Evolutionary conservation across 2,113 vertebrate species (phyloP).

Genomic region (Hydrolagus affinis): DNA sequence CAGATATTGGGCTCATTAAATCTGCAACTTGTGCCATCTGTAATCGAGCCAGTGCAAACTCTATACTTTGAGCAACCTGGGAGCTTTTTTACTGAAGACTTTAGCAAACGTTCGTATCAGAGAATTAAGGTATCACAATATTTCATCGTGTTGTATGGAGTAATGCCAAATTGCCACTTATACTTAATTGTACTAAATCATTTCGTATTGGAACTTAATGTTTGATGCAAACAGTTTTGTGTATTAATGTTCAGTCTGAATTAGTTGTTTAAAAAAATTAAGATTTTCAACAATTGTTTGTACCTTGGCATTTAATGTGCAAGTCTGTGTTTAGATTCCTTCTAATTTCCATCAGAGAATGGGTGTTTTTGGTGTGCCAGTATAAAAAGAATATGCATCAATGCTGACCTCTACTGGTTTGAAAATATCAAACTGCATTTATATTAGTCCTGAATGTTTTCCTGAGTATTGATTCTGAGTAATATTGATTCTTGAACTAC

Average conservation of each 20-base stretch:
- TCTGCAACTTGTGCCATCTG: too few species aligned
- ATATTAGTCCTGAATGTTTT: background rate
- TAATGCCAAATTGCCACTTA: too few species aligned
- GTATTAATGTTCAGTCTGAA: background rate
- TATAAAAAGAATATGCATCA: constrained; percentile 1
- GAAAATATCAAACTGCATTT: background rate
- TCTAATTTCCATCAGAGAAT: background rate
- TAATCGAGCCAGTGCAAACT: too few species aligned
- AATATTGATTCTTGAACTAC: too few species aligned
- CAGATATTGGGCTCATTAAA: too few species aligned
- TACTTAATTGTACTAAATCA: background rate
- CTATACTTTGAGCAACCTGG: too few species aligned
- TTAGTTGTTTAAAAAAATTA: background rate
- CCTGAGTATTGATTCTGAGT: background rate
- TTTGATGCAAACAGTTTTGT: background rate
- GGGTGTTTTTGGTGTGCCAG: background rate
- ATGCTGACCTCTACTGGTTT: constrained; percentile 30
- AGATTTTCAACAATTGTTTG: background rate
- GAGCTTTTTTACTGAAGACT: background rate
- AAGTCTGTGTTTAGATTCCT: background rate
- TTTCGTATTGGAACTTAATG: too few species aligned
- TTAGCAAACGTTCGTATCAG: background rate
- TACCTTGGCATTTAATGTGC: background rate
- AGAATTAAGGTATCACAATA: background rate
- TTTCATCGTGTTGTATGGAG: background rate